A percentile compares a stretch with the other conserved stretches of the same genome.
phyloP scores from a whole-genome alignment of 2,113 vertebrate genomes.

The Mirza zaza region DNA sequence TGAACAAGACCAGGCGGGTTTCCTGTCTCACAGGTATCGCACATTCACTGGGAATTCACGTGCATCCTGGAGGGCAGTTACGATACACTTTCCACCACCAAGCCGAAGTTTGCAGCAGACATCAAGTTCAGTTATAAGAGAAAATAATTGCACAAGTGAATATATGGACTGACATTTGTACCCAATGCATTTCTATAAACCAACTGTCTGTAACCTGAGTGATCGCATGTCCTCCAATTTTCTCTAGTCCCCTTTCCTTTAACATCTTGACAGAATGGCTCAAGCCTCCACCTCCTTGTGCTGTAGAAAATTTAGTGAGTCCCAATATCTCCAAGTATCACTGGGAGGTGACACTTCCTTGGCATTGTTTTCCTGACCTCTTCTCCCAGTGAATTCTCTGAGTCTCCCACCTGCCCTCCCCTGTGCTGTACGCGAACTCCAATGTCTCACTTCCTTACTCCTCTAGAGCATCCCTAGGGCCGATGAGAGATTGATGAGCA shows the following conservation, averaged over 20 bases:
- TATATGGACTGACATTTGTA: not conserved
- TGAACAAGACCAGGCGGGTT: not conserved
- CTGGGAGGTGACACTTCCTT: not conserved
- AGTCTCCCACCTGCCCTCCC: not conserved
- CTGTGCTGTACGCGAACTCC: not conserved
- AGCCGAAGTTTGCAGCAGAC: not conserved
- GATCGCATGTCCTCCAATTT: not conserved
- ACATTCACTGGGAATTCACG: not conserved
- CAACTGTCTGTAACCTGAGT: not conserved
- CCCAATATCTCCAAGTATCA: not conserved
- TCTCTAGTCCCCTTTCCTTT: not conserved
- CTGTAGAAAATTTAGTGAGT: not conserved
- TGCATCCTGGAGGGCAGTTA: not conserved
- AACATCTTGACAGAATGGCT: not conserved
- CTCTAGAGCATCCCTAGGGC: not conserved
- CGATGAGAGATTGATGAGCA: not conserved
- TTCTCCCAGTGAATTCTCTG: not conserved
- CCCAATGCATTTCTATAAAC: not conserved
- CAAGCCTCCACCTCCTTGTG: not conserved
- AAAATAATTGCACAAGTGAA: not conserved
- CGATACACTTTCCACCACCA: not conserved
- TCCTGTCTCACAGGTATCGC: not conserved
- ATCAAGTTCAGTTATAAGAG: not conserved
- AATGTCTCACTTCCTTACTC: conserved; percentile 32
- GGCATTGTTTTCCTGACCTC: not conserved